Conservation (phyloP, 2,888 invertebrate genomes). For the Ryuthela nishihirai region DNA sequence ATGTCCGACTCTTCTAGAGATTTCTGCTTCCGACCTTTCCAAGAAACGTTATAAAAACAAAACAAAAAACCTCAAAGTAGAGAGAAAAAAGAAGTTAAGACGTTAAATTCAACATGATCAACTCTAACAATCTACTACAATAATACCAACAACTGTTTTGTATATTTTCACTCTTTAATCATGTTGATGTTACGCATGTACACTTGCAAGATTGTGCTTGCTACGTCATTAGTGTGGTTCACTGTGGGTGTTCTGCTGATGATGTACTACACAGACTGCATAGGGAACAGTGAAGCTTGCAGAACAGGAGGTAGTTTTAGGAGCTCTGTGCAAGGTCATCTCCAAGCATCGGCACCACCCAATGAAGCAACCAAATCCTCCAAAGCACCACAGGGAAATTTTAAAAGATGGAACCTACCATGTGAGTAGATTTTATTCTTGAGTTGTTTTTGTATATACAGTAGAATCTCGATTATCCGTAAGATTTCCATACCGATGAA, state of each 20-base stretch:
- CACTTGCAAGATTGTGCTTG: slow-evolving; percentile 39
- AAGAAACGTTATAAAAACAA: too few species aligned
- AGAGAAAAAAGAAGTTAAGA: too few species aligned
- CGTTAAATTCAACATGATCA: too few species aligned
- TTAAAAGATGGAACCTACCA: background rate
- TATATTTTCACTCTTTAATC: too few species aligned
- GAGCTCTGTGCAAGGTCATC: too few species aligned
- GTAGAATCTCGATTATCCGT: too few species aligned
- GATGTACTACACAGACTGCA: slow-evolving; percentile 79
- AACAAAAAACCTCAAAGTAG: too few species aligned
- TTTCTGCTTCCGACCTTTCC: too few species aligned
- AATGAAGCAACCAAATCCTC: background rate
- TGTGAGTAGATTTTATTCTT: background rate
- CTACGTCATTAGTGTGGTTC: slow-evolving; percentile 90
- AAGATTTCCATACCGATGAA: too few species aligned
- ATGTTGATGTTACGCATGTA: slow-evolving; percentile 29
- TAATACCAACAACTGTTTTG: too few species aligned
- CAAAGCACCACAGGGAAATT: background rate
- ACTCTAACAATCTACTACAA: too few species aligned
- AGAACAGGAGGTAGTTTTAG: background rate
- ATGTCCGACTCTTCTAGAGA: too few species aligned
- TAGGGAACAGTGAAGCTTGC: slow-evolving; percentile 28
- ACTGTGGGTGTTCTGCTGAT: slow-evolving; percentile 84
- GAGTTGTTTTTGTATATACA: background rate
- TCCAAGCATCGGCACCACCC: background rate